Evolutionary conservation across 92 coral and sea anemone genomes (phyloP).

Genomic region (Bergia puertoricense): DNA sequence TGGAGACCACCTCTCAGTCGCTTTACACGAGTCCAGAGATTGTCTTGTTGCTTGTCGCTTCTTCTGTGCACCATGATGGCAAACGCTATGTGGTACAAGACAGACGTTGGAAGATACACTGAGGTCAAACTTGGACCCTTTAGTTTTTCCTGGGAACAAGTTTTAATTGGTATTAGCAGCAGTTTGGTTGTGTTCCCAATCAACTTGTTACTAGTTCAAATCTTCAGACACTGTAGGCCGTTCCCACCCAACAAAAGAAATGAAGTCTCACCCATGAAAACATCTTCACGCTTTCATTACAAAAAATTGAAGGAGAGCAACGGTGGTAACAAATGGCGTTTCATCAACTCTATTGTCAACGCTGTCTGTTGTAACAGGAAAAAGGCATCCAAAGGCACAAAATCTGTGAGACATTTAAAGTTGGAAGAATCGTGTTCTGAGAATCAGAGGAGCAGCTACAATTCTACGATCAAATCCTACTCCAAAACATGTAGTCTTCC

Average conservation of each 20-base stretch:
- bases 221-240: slow-evolving; percentile 83
- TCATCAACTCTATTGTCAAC: neutral
- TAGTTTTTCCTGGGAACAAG: slow-evolving; percentile 91
- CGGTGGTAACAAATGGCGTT: neutral
- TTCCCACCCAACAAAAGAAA: neutral
- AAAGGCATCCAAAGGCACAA: neutral
- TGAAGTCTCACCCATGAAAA: slow-evolving; percentile 23
- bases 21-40: slow-evolving; percentile 92
- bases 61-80: slow-evolving; percentile 96
- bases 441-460: neutral
- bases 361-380: neutral
- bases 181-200: slow-evolving; percentile 91
- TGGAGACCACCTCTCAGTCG: slow-evolving; percentile 83
- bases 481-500: slow-evolving; percentile 60
- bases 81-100: slow-evolving; percentile 95
- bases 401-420: neutral
- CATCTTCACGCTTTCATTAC: neutral
- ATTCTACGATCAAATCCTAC: neutral
- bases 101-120: slow-evolving; percentile 63
- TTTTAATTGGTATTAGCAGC: slow-evolving; percentile 87
- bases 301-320: neutral
- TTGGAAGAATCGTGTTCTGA: slow-evolving; percentile 20
- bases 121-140: slow-evolving; percentile 78
- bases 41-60: slow-evolving; percentile 95
- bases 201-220: slow-evolving; percentile 85